phyloP scores from a whole-genome alignment of 2,113 vertebrate species.

The Cyprinus carpio region DNA sequence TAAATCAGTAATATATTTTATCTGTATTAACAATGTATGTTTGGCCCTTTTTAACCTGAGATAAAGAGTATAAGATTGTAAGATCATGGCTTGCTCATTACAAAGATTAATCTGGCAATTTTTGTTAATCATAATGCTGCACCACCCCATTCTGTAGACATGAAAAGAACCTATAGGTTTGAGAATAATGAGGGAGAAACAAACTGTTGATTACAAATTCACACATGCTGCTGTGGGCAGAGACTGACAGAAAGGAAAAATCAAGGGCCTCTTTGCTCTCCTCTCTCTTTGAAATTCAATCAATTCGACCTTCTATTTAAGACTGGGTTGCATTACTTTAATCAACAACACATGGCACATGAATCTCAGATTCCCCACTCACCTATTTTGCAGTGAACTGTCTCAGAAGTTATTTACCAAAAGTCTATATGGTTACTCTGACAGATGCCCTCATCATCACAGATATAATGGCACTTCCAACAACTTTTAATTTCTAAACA shows the following conservation, averaged over 20 bases:
- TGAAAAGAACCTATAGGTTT: background rate
- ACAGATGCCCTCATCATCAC: background rate
- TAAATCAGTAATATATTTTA: too few species aligned
- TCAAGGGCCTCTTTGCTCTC: background rate
- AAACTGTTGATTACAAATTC: background rate
- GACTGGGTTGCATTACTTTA: conserved; percentile 53
- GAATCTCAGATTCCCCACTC: conserved; percentile 39
- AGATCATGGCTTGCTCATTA: background rate
- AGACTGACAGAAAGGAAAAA: background rate
- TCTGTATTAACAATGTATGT: background rate
- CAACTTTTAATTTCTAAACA: background rate
- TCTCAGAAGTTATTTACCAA: conserved; percentile 14
- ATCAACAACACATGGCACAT: conserved; percentile 54
- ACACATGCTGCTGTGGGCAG: background rate
- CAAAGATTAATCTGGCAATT: background rate
- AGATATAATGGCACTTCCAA: background rate
- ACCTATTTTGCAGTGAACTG: conserved; percentile 13
- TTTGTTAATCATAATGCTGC: background rate
- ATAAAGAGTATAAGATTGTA: background rate
- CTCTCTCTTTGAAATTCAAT: conserved; percentile 55
- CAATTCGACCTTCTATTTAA: conserved; percentile 56
- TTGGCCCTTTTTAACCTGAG: background rate
- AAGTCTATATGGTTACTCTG: background rate
- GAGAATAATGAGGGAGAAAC: background rate
- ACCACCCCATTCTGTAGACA: background rate